A percentile compares a stretch with the other conserved stretches of the same genome.
Evolutionary conservation across 2,888 invertebrate species (phyloP).

Genomic region (Drosophila falleni): DNA sequence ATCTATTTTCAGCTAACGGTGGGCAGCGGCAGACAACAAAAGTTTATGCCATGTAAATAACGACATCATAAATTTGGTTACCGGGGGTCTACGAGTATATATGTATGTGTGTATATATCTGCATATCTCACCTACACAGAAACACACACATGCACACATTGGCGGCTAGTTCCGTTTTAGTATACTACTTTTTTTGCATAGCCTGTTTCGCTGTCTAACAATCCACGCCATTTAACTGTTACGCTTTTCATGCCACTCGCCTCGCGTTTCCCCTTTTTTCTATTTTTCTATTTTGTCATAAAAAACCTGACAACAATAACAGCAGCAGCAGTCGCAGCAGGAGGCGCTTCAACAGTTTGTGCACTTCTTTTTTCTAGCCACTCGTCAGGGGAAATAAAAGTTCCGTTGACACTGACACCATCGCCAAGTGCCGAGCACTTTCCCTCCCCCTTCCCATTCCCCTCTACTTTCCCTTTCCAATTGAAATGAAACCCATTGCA

Average conservation of each 20-base stretch:
- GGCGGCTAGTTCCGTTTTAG: constrained; percentile 71
- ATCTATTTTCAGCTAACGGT: constrained; percentile 72
- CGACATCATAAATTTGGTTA: constrained; percentile 80
- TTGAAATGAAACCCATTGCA: constrained; percentile 43
- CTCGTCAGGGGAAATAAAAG: constrained; percentile 77
- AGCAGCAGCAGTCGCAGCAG: constrained; percentile 14
- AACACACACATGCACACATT: constrained; percentile 23
- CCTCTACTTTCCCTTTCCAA: background rate
- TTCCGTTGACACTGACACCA: constrained; percentile 77
- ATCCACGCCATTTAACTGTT: constrained; percentile 65
- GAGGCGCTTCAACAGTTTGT: constrained; percentile 22
- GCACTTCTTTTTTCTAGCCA: constrained; percentile 32
- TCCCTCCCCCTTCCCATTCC: background rate
- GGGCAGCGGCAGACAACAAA: constrained; percentile 56
- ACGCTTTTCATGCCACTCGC: constrained; percentile 61
- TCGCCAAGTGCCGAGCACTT: constrained; percentile 70
- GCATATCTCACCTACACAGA: constrained; percentile 56
- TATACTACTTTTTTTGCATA: constrained; percentile 48
- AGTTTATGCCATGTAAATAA: constrained; percentile 81
- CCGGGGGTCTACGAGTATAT: constrained; percentile 25
- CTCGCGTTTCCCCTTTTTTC: constrained; percentile 20
- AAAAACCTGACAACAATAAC: constrained; percentile 69
- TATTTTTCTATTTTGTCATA: constrained; percentile 50
- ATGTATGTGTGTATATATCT: constrained; percentile 28
- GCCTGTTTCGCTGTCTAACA: constrained; percentile 8